Conservation (phyloP, 2,113 vertebrate species). For the Neomonachus schauinslandi region DNA sequence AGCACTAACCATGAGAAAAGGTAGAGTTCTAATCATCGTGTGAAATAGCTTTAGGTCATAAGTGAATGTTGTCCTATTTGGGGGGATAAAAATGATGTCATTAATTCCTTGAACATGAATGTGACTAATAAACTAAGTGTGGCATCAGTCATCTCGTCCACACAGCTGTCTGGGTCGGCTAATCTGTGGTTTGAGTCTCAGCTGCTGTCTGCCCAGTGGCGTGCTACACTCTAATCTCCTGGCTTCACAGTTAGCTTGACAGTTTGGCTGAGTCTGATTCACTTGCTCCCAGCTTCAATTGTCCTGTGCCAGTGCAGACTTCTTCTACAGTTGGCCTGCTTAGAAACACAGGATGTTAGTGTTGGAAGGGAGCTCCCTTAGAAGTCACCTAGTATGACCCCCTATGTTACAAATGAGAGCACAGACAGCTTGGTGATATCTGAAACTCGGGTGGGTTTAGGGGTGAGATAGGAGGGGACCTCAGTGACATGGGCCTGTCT, state of each 20-base stretch:
- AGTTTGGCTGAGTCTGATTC: constrained; percentile 73
- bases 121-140: constrained; percentile 43
- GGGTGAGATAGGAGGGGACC: not conserved
- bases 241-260: constrained; percentile 53
- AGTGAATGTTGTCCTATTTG: not conserved
- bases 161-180: constrained; percentile 50
- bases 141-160: constrained; percentile 21
- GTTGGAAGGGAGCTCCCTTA: constrained; percentile 35
- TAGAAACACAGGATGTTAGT: constrained; percentile 59
- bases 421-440: not conserved
- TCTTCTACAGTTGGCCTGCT: constrained; percentile 58
- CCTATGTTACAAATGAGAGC: not conserved
- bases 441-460: not conserved
- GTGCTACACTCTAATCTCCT: constrained; percentile 12
- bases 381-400: constrained; percentile 42
- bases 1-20: not conserved
- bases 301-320: constrained; percentile 51
- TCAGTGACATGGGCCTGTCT: not conserved
- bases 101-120: constrained; percentile 4
- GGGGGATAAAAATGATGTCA: not conserved
- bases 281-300: constrained; percentile 53
- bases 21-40: not conserved
- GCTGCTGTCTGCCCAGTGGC: not conserved
- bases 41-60: constrained; percentile 17
- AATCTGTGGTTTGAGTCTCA: constrained; percentile 39